Base-by-base conservation (phyloP, 1,140 invertebrate genomes). In the Contarinia nasturtii region DNA sequence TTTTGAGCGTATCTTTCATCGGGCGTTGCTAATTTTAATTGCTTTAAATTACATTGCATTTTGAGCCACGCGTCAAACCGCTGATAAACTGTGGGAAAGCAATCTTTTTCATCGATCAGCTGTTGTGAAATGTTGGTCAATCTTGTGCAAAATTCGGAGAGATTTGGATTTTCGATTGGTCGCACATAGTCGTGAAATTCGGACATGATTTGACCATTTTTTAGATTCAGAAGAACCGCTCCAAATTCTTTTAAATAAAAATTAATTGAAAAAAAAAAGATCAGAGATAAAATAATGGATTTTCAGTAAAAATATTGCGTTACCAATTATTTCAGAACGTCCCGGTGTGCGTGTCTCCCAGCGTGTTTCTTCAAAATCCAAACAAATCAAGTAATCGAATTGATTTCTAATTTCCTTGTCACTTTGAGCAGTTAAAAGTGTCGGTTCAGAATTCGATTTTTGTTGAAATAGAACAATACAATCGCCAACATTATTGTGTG, bases 181-280 rank as follows among this genome's bases (percentile, higher is more conserved):
- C 63, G 67, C 40, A 74, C 72, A 56, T 72, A 78, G 27, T 66
- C 56, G 51, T 75, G 74, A 58, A 79, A 80, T 51, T 69, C 62
- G 49, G 63, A 64, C 11, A 76, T 68, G 43, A 80, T 67, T 51
- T 58, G 53, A 40, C 57, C 57, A 33, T 56, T 56, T 46, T 59
- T 53, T 14, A 68, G 59, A 54, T 74, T 65, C 21, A 80, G 57
- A 7, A 82, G 56, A 36, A 81, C 70, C 11, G 73, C 74, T 10
- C 79, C 76, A 60, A 82, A 80, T 58, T 82, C 79, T 40, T 3
- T 27, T 27, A 7, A 4, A 14, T 3, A 40, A 40, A 5, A 40
- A 15, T 40, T 40, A 7, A 40, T 18, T 15, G 17, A 40, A 15
- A 40, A 40, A 15, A 15, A 18, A 36, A 36, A 10, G 34, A 10